Conservation (phyloP, 2,888 invertebrate genomes). For the Polydrusus cervinus region DNA sequence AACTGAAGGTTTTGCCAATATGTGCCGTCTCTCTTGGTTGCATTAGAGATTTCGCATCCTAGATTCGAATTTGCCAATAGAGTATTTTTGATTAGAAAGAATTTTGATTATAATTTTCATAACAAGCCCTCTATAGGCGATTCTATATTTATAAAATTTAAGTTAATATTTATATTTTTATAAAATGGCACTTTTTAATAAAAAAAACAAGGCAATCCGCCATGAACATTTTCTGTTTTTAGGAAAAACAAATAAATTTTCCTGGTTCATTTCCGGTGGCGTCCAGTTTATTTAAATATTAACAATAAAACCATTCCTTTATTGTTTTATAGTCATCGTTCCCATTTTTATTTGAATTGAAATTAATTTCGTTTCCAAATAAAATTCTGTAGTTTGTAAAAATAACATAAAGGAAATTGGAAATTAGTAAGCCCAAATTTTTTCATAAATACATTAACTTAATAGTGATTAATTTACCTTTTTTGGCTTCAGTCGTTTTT, state of each 20-base stretch:
- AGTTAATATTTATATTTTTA: background rate
- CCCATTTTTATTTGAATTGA: background rate
- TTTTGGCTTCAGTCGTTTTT: too few species aligned
- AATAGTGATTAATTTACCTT: too few species aligned
- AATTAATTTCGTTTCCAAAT: conserved; percentile 6
- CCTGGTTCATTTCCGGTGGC: background rate
- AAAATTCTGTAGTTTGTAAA: background rate
- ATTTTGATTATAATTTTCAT: background rate
- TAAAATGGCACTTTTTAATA: background rate
- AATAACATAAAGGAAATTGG: too few species aligned
- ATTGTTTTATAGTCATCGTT: conserved; percentile 12
- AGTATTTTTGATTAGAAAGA: too few species aligned
- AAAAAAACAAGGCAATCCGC: background rate
- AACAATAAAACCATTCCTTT: background rate
- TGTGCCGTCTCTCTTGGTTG: too few species aligned
- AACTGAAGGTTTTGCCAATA: too few species aligned
- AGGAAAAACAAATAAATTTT: conserved; percentile 9
- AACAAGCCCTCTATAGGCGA: too few species aligned
- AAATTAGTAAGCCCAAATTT: too few species aligned
- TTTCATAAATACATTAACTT: too few species aligned
- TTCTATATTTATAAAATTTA: background rate
- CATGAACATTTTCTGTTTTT: background rate
- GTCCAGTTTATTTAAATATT: conserved; percentile 14
- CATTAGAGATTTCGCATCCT: too few species aligned
- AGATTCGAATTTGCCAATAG: too few species aligned